These are phyloP conservation scores for Sphaerophoria taeniata DNA, from an alignment of 2,888 invertebrate genomes.

Conservation along the genomic window DNA sequence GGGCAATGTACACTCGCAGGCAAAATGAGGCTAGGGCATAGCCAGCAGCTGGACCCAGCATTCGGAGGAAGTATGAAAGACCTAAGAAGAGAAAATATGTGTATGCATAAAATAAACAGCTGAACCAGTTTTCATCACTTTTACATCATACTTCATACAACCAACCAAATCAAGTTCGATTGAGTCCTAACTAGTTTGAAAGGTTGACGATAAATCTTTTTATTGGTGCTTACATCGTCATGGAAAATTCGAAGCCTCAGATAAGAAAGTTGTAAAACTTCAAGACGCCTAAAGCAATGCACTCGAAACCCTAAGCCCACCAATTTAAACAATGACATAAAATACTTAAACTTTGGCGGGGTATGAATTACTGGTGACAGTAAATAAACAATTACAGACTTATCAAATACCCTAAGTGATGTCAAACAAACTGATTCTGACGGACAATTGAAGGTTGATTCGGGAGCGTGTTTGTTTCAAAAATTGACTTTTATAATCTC, in stretches of 20 bases:
- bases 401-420: constrained; percentile 4
- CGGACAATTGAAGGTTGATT: constrained; percentile 51
- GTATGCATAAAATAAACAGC: no score
- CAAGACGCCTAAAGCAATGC: not conserved
- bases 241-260: constrained; percentile 16
- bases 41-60: constrained; percentile 88
- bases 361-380: constrained; percentile 17
- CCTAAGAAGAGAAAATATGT: constrained; percentile 83
- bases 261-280: constrained; percentile 46
- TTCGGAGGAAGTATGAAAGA: constrained; percentile 87
- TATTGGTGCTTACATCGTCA: constrained; percentile 8
- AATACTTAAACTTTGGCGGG: not conserved
- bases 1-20: constrained; percentile 87
- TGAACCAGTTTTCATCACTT: no score
- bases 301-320: constrained; percentile 36
- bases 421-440: constrained; percentile 29
- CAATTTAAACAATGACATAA: constrained; percentile 40
- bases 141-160: not conserved
- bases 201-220: constrained; percentile 11
- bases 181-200: constrained; percentile 3
- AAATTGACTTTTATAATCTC: not conserved
- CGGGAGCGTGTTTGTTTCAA: constrained; percentile 4
- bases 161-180: not conserved
- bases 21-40: constrained; percentile 87
- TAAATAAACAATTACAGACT: not conserved